Base-by-base conservation (phyloP, 2,113 vertebrate species). In the Rhinoderma darwinii region DNA sequence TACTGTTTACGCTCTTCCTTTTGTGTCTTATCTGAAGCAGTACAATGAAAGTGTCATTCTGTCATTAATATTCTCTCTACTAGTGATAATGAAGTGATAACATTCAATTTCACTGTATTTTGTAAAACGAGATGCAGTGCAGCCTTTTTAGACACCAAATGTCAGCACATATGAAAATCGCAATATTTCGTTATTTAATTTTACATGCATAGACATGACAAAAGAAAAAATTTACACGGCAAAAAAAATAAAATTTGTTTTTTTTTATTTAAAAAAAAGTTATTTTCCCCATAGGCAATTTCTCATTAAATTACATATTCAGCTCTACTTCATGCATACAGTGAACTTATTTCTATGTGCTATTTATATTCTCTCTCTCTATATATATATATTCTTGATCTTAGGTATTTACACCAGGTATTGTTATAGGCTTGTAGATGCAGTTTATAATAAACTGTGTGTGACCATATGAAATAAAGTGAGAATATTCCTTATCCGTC, bases 371-470 rank as follows among this genome's bases (percentile, higher is more conserved):
- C n/a, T n/a, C n/a, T n/a, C n/a, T n/a, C n/a, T n/a, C n/a, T n/a
- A n/a, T n/a, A n/a, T n/a, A n/a, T n/a, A n/a, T n/a, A n/a, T n/a
- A n/a, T n/a, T n/a, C n/a, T n/a, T n/a, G n/a, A n/a, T n/a, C n/a
- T n/a, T n/a, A n/a, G n/a, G n/a, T n/a, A n/a, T n/a, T n/a, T n/a
- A n/a, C n/a, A n/a, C n/a, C n/a, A n/a, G n/a, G n/a, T n/a, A n/a
- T 63, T 15, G 4, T 15, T 30, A 30, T 27, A 63, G n/a, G 3
- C 61, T 20, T 30, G 15, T 63, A 5, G 61, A 74, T 88, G 74
- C 84, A 85, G 88, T 91, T 89, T 89, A 91, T 83, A 91, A 90
- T 88, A 88, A 79, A 89, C 89, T 82, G 72, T 66, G 59, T 76
- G 61, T 9, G 73, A 91, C 88, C 89, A 85, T 39, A 88, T 37